Percentiles rank a stretch among this genome's conserved stretches.
phyloP scores from a whole-genome alignment of 37 sponge, comb jelly and placozoan species.

The Ephydatia muelleri region DNA sequence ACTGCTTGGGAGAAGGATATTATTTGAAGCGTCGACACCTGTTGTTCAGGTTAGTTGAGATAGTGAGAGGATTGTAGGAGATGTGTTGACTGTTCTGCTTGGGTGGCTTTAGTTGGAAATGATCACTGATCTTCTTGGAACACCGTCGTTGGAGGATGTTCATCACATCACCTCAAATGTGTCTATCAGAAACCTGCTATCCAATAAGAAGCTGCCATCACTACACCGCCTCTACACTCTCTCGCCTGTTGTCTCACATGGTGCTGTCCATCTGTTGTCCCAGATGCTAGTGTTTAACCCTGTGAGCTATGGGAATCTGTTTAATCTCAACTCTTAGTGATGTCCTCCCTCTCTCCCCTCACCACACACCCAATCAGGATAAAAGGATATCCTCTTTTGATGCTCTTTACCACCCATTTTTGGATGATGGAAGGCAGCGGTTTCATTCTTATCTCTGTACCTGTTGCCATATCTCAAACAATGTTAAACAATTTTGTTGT shows the following conservation, averaged over 20 bases:
- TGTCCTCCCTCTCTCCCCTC: background rate
- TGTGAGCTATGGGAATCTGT: slow-evolving; percentile 31
- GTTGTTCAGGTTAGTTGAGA: slow-evolving; percentile 33
- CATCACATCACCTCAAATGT: slow-evolving; percentile 45
- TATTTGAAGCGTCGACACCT: slow-evolving; percentile 75
- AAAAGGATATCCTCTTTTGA: slow-evolving; percentile 68
- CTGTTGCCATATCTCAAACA: slow-evolving; percentile 59
- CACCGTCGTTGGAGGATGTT: slow-evolving; percentile 64
- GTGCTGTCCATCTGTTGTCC: slow-evolving; percentile 81
- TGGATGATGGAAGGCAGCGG: slow-evolving; percentile 80
- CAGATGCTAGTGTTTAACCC: slow-evolving; percentile 86
- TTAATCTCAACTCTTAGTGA: background rate
- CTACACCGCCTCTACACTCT: slow-evolving; percentile 63
- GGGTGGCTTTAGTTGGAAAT: slow-evolving; percentile 64
- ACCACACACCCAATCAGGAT: slow-evolving; percentile 21
- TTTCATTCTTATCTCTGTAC: slow-evolving; percentile 78
- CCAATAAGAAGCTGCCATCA: slow-evolving; percentile 37
- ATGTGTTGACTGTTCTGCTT: background rate
- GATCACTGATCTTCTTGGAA: slow-evolving; percentile 84
- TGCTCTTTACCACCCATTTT: slow-evolving; percentile 79
- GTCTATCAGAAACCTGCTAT: slow-evolving; percentile 52
- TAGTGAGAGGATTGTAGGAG: background rate
- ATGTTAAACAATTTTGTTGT: slow-evolving; percentile 24
- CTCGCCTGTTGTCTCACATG: slow-evolving; percentile 59
- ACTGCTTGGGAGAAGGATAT: slow-evolving; percentile 72